These are phyloP conservation scores for Rugalucina vietnamica DNA, from an alignment of 2,888 invertebrate species.

Conservation along the genomic window DNA sequence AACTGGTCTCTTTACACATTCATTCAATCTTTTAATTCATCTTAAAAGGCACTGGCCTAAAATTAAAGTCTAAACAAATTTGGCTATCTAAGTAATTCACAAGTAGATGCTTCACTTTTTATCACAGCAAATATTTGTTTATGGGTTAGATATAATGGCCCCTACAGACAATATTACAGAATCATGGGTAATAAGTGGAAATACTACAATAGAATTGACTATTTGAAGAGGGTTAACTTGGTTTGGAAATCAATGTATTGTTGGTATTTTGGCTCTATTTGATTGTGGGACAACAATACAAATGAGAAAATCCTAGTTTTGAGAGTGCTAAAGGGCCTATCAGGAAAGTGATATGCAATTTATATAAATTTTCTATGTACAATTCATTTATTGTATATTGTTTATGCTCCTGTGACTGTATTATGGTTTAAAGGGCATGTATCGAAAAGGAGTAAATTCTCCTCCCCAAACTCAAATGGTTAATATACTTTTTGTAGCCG, in stretches of 20 bases:
- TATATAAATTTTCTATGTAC: no score
- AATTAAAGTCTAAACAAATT: neutral
- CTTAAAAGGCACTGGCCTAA: neutral
- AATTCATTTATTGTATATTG: no score
- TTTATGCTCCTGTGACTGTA: no score
- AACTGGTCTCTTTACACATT: no score
- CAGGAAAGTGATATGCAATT: neutral
- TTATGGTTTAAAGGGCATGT: no score
- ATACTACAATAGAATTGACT: neutral
- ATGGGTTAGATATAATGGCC: neutral
- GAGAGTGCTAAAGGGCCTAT: neutral
- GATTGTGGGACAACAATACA: neutral
- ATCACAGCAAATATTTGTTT: constrained; percentile 17
- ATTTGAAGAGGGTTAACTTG: constrained; percentile 4
- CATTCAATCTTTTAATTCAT: neutral
- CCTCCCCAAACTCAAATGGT: no score
- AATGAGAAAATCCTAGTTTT: neutral
- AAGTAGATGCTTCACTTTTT: constrained; percentile 12
- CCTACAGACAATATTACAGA: neutral
- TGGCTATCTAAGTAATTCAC: neutral
- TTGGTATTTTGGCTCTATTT: neutral
- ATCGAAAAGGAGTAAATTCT: no score
- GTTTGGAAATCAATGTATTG: neutral
- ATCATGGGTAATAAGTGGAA: neutral
- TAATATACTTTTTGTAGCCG: no score